Percentiles rank a stretch among this genome's conserved stretches.
These are phyloP conservation scores for Drosophila mimetica DNA, from an alignment of 2,888 invertebrate genomes.

Conservation along the genomic window DNA sequence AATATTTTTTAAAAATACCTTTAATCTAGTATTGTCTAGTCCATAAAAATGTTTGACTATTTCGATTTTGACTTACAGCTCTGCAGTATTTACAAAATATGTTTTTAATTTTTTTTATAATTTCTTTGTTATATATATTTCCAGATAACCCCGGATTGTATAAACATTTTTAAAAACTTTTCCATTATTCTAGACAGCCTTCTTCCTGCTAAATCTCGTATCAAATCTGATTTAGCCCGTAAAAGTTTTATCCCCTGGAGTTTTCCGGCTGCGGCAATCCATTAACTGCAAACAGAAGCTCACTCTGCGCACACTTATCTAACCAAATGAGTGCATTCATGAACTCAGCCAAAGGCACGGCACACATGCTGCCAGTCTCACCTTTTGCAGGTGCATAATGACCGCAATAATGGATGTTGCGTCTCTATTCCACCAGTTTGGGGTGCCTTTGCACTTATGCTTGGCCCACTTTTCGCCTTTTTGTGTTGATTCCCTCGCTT, in stretches of 20 bases:
- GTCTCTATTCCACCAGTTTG: conserved; percentile 12
- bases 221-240: neutral
- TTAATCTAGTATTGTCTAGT: too few relatives aligned
- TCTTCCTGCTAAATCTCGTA: neutral
- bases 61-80: too few relatives aligned
- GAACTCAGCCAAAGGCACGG: conserved; percentile 3
- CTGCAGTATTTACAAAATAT: too few relatives aligned
- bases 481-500: conserved; percentile 1
- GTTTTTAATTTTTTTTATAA: too few relatives aligned
- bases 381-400: conserved; percentile 35
- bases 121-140: too few relatives aligned
- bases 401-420: conserved; percentile 44
- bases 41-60: too few relatives aligned
- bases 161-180: neutral
- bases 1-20: too few relatives aligned
- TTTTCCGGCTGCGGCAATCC: conserved; percentile 4
- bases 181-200: too few relatives aligned
- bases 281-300: conserved; percentile 8
- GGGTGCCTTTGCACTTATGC: conserved; percentile 14
- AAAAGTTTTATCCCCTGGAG: neutral
- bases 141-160: too few relatives aligned
- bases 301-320: conserved; percentile 15
- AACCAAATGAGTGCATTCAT: conserved; percentile 32
- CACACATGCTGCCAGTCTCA: conserved; percentile 14
- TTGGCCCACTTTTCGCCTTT: conserved; percentile 1